Evolutionary conservation across 2,888 invertebrate species (phyloP), one percentile per base, ranked within the genome.

Genomic region (Trissolcus japonicus): DNA sequence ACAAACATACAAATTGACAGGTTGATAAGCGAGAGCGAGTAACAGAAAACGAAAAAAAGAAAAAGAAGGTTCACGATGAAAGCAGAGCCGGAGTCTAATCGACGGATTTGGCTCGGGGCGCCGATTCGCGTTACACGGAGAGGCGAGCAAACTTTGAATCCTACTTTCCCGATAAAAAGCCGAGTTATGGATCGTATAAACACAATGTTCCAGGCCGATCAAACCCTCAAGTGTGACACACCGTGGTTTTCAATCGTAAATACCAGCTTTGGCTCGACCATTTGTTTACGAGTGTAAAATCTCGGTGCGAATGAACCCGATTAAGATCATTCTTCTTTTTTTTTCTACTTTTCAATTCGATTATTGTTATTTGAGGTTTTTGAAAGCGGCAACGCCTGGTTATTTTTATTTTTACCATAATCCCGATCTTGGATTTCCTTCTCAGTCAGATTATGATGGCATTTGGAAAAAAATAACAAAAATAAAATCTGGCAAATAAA

Each of bases 41-140:
- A 16, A 16, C 25, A 35, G 16, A 57, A n/a, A n/a, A n/a, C n/a
- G n/a, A n/a, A n/a, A n/a, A n/a, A n/a, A n/a, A 66, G 57, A 62
- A 60, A 17, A 9, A 19, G 71, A 72, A 63, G 59, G 40, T 65
- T 72, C 65, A 72, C 35, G 59, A 72, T 57, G 65, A 63, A 72
- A 72, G 59, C 53, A n/a, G 21, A 29, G 29, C 2, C 16, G 11
- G 4, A 29, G 50, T 7, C 50, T 71, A 71, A 63, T 59, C 21
- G 69, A 56, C 19, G 21, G 13, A n/a, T 29, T 41, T 43, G 14
- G 50, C 71, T 59, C 53, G 35, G 43, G 63, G 71, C 71, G 29
- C 1, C 14, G 40, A 55, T 48, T 46, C 16, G 56, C 17, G 9
- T 51, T 41, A 35, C 51, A 66, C 11, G 29, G 29, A 9, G n/a